A percentile compares a stretch with the other conserved stretches of the same genome.
These are phyloP conservation scores for Porites cylindrica DNA, from an alignment of 92 coral and sea anemone species.

Conservation along the genomic window DNA sequence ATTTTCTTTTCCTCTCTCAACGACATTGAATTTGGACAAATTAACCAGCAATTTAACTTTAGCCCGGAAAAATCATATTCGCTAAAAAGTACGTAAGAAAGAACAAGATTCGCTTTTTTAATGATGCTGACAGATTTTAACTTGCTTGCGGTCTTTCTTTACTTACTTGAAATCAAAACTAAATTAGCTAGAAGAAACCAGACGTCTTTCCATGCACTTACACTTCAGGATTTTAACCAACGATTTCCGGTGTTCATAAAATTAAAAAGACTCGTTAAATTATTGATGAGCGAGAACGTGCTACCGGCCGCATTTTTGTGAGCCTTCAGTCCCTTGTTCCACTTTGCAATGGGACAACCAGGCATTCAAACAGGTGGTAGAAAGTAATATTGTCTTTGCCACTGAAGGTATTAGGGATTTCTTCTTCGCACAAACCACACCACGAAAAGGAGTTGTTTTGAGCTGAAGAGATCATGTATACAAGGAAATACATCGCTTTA, in stretches of 20 bases:
- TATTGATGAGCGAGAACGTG: slow-evolving; percentile 40
- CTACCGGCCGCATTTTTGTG: slow-evolving; percentile 9
- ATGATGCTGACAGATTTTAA: too few relatives aligned
- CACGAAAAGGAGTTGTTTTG: neutral
- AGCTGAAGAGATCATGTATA: neutral
- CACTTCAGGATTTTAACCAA: too few relatives aligned
- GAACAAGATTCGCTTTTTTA: too few relatives aligned
- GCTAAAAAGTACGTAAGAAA: too few relatives aligned
- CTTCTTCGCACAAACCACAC: neutral
- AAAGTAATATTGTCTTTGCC: slow-evolving; percentile 12
- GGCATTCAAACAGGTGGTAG: slow-evolving; percentile 31
- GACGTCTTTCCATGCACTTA: slow-evolving; percentile 4
- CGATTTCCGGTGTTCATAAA: too few relatives aligned
- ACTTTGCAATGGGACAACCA: slow-evolving; percentile 22
- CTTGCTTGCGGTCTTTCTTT: too few relatives aligned
- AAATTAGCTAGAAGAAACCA: neutral
- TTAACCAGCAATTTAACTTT: too few relatives aligned
- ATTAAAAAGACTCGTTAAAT: slow-evolving; percentile 16
- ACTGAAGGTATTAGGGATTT: neutral
- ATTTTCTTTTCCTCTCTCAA: too few relatives aligned
- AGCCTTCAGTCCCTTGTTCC: neutral
- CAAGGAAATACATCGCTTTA: slow-evolving; percentile 6
- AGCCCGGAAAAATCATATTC: too few relatives aligned
- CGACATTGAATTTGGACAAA: too few relatives aligned
- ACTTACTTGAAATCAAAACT: too few relatives aligned